Evolutionary conservation across 2,888 invertebrate species (phyloP), one percentile per base, ranked within the genome.

Genomic region (Eristalis arbustorum): DNA sequence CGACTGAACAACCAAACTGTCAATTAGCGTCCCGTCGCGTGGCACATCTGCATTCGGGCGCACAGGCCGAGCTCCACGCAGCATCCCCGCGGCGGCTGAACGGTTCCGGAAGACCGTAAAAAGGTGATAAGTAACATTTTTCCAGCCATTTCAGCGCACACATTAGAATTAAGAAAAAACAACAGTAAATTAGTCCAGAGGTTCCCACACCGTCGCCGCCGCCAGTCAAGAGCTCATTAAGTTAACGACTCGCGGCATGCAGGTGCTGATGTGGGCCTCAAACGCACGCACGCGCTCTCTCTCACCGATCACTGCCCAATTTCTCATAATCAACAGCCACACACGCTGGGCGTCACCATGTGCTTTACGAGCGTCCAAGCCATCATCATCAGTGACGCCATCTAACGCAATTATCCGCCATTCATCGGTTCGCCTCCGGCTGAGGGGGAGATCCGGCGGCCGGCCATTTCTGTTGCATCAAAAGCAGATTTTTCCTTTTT

Each of bases 251-350:
- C 78, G 62, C 22, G 83, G 75, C 78, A 77, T 75, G 75, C 78
- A 83, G 78, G 87, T 87, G 87, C 67, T 87, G 78, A 82, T 85
- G 77, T 74, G 69, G 49, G 49, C 49, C 18, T n/a, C 49, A 31
- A 8, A 10, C 31, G 10, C 31, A 5, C 31, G 0, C 31, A 4
- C 31, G 8, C 8, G 1, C 18, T 49, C n/a, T 6, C 49, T 6
- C 49, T 18, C 34, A 31, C 56, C 69, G 71, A 78, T 59, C 71
- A 72, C 79, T 83, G 83, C 83, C 69, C 72, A 79, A 87, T 87
- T 83, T 74, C 83, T 87, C 83, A 87, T 87, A 79, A 72, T 75
- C 83, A 78, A 11, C 63, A 83, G 56, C 82, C 82, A 81, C 87
- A 82, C 83, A 75, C 83, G 84, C 73, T 57, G 76, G 75, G 74